Evolutionary conservation across 2,888 invertebrate genomes (phyloP), one percentile per base, ranked within the genome.

Genomic region (Brachypalpus laphriformis): DNA sequence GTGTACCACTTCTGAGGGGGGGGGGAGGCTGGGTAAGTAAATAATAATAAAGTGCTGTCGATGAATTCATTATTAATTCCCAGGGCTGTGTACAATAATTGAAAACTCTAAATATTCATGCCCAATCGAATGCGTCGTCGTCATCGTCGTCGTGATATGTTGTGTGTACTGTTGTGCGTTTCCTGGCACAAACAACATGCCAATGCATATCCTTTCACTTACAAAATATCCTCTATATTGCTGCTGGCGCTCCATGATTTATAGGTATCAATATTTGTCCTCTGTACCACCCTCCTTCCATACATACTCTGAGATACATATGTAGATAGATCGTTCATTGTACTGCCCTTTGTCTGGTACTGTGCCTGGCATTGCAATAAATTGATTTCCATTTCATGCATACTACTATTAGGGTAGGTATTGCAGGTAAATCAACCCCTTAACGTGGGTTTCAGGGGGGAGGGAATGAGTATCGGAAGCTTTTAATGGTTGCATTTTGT

Each of bases 71-170:
- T 82, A 68, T 72, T 82, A 63, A 82, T 78, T 74, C 78, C 61
- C 82, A 49, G 54, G 54, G 47, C 66, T 57, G 47, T 71, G 66
- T 59, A 68, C 56, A 83, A 74, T 78, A 83, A 83, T 78, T 83
- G 82, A 83, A 83, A 78, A 74, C 78, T 74, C 78, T 78, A 74
- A 78, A 78, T 83, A 83, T 83, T 72, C 82, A 83, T 78, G 63
- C 42, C 47, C 45, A 45, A 40, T 37, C 45, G 7, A 34, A 54
- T 34, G 47, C 18, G 49, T 34, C 2, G 42, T 22, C 25, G 25
- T 51, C 22, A n/a, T n/a, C n/a, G n/a, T n/a, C n/a, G n/a, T n/a
- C n/a, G n/a, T n/a, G n/a, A n/a, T n/a, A n/a, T 22, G 11, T 66
- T 7, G 25, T 37, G 31, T 14, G 16, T 11, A 11, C 16, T n/a